Percentiles rank a stretch among this genome's conserved stretches.
These are phyloP conservation scores for Rhopalosiphum nymphaeae DNA, from an alignment of 2,888 invertebrate genomes.

Conservation along the genomic window DNA sequence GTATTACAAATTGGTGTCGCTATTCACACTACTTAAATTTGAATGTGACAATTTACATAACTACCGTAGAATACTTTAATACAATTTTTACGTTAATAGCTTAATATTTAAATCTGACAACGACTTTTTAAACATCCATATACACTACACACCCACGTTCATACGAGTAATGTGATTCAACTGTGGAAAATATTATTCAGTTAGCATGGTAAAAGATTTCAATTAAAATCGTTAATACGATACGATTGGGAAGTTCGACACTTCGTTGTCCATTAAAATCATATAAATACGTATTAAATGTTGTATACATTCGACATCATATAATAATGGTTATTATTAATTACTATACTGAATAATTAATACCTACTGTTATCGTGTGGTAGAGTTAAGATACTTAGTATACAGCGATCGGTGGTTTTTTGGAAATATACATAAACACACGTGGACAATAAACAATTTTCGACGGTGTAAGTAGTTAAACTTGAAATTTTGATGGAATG, in stretches of 20 bases:
- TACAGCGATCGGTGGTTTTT: background rate
- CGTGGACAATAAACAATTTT: background rate
- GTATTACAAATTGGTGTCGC: background rate
- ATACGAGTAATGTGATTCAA: background rate
- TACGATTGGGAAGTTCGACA: background rate
- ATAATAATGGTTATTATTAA: too few species aligned
- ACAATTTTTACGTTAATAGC: background rate
- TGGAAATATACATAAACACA: background rate
- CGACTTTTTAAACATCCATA: background rate
- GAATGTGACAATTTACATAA: background rate
- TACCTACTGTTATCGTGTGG: background rate
- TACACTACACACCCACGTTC: background rate
- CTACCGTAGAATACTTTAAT: background rate
- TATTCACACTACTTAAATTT: background rate
- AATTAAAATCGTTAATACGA: background rate
- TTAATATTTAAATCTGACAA: background rate
- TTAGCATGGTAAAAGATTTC: background rate
- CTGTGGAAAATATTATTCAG: background rate
- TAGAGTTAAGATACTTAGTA: background rate
- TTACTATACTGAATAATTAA: background rate
- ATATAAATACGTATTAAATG: background rate
- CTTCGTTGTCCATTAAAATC: background rate
- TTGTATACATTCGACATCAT: background rate
- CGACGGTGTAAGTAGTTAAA: background rate
- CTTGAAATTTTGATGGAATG: background rate